phyloP scores from a whole-genome alignment of 2,113 vertebrate genomes.

The Lates calcarifer region DNA sequence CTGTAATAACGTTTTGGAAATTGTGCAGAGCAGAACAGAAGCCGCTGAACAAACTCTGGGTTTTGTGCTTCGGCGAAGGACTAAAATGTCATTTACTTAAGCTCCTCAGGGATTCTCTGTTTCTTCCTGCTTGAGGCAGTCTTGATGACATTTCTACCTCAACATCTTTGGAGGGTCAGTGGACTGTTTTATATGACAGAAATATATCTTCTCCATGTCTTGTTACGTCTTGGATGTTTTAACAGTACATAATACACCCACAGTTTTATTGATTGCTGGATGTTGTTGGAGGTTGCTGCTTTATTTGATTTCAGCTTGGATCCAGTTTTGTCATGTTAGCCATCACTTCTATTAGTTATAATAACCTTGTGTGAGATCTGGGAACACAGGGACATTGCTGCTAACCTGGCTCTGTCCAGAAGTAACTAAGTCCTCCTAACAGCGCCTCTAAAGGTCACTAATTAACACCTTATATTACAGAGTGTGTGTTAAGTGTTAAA shows the following conservation, averaged over 20 bases:
- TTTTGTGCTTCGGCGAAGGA: slow-evolving; percentile 25
- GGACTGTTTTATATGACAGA: slow-evolving; percentile 16
- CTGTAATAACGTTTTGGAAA: slow-evolving; percentile 64
- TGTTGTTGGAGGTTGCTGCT: too few relatives aligned
- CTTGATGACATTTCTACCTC: slow-evolving; percentile 38
- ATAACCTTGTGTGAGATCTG: not conserved
- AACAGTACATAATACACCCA: not conserved
- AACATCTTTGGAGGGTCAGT: slow-evolving; percentile 8
- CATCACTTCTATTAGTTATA: not conserved
- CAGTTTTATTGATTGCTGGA: not conserved
- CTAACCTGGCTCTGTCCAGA: not conserved
- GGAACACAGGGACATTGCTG: not conserved
- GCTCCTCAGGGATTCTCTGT: slow-evolving; percentile 27
- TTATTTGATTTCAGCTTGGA: not conserved
- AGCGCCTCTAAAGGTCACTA: not conserved
- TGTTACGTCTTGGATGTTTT: slow-evolving; percentile 10
- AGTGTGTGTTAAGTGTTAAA: not conserved
- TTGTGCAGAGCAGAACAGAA: slow-evolving; percentile 58
- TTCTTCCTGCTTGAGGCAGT: slow-evolving; percentile 21
- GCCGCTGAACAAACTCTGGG: slow-evolving; percentile 57
- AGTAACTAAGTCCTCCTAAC: not conserved
- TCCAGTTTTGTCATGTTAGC: not conserved
- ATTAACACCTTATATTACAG: not conserved
- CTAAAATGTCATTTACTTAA: slow-evolving; percentile 47
- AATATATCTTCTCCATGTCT: slow-evolving; percentile 17